phyloP scores from a whole-genome alignment of 2,113 vertebrate genomes.

The Dipodomys stephensi region DNA sequence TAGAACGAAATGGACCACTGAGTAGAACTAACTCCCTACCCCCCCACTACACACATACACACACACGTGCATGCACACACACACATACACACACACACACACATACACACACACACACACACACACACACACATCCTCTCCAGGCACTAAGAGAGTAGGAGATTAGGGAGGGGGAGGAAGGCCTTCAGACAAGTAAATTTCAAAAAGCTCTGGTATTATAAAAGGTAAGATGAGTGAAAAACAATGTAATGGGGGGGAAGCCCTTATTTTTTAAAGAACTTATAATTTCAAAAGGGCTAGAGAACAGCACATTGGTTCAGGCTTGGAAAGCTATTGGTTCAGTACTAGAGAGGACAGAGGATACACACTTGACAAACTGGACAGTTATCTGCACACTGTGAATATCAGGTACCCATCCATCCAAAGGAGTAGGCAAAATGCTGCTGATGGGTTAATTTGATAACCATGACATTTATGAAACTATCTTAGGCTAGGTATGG shows the following conservation, averaged over 20 bases:
- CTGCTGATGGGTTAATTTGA: no score
- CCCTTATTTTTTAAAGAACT: background rate
- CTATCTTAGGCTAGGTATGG: no score
- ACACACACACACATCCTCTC: background rate
- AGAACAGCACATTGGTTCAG: background rate
- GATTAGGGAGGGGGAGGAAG: background rate
- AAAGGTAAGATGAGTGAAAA: background rate
- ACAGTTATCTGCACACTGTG: background rate
- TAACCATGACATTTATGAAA: background rate
- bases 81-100: no score
- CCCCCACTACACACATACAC: no score
- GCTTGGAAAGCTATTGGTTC: background rate
- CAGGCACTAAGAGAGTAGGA: background rate
- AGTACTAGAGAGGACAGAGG: background rate
- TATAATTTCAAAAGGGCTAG: background rate
- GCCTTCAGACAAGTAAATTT: background rate
- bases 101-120: background rate
- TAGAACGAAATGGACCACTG: no score
- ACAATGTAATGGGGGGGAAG: background rate
- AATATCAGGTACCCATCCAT: background rate
- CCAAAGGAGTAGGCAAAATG: background rate
- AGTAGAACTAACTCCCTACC: no score
- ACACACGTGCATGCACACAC: no score
- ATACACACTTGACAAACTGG: background rate
- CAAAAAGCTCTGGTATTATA: background rate